Evolutionary conservation across 1,140 invertebrate genomes (phyloP).

Genomic region (Ctenoplectra terminalis): DNA sequence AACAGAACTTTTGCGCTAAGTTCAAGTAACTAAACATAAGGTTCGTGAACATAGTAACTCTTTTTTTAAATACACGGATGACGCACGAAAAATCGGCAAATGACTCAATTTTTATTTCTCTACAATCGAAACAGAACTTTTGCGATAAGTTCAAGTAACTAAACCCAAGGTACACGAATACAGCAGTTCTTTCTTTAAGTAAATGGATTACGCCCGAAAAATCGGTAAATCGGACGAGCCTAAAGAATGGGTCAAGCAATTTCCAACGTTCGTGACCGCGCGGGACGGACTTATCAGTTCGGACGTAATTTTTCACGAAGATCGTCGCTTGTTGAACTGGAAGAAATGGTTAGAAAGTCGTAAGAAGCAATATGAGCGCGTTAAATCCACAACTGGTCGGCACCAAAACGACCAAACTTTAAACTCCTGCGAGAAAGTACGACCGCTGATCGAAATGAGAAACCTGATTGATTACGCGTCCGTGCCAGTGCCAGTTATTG

Average conservation of each 20-base stretch:
- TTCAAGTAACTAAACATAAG: too few species aligned
- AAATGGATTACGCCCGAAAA: constrained; percentile 68
- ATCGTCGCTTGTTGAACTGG: constrained; percentile 72
- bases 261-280: not conserved
- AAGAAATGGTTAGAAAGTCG: constrained; percentile 66
- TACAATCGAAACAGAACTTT: too few species aligned
- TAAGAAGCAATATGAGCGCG: constrained; percentile 46
- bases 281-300: constrained; percentile 5
- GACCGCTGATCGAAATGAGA: constrained; percentile 65
- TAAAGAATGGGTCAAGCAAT: constrained; percentile 9
- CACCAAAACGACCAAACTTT: constrained; percentile 75
- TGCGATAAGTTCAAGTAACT: too few species aligned
- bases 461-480: constrained; percentile 74
- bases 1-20: too few species aligned
- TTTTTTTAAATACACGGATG: constrained; percentile 58
- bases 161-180: too few species aligned
- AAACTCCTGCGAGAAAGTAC: constrained; percentile 71
- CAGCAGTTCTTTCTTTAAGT: too few species aligned
- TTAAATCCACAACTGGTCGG: constrained; percentile 54
- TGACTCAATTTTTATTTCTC: too few species aligned
- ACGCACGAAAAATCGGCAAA: constrained; percentile 66
- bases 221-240: constrained; percentile 56
- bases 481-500: constrained; percentile 67
- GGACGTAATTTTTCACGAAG: constrained; percentile 53
- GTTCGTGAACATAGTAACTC: too few species aligned